phyloP scores from a whole-genome alignment of 2,888 invertebrate species.

The Tetragnatha montana region DNA sequence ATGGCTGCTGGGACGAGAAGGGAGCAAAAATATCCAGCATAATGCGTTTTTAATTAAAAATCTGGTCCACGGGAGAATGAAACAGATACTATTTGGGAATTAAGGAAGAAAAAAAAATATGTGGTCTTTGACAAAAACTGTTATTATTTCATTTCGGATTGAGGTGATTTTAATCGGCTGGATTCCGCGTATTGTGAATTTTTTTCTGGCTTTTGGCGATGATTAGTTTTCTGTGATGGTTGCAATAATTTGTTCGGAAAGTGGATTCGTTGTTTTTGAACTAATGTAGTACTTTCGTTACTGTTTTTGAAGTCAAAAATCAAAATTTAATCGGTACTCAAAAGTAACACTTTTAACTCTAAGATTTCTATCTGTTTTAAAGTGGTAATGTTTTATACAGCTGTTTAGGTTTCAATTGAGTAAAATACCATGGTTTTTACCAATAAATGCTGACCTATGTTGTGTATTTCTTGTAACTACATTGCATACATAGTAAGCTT shows the following conservation, averaged over 20 bases:
- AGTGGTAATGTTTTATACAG: no score
- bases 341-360: no score
- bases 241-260: background rate
- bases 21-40: background rate
- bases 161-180: background rate
- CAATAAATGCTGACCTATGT: no score
- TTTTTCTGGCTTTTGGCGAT: background rate
- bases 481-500: no score
- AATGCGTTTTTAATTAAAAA: slow-evolving; percentile 34
- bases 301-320: no score
- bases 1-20: background rate
- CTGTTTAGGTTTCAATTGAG: no score
- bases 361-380: no score
- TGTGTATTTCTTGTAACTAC: no score
- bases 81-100: background rate
- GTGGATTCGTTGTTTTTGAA: background rate
- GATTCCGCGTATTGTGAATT: background rate
- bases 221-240: background rate
- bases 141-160: slow-evolving; percentile 17
- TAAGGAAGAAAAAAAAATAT: background rate
- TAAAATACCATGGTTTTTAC: no score
- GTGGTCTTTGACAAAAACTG: background rate
- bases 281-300: no score
- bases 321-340: no score
- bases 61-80: background rate